A percentile compares a stretch with the other conserved stretches of the same genome.
These are phyloP conservation scores for Microplitis deprimator DNA, from an alignment of 2,888 invertebrate genomes.

Conservation along the genomic window DNA sequence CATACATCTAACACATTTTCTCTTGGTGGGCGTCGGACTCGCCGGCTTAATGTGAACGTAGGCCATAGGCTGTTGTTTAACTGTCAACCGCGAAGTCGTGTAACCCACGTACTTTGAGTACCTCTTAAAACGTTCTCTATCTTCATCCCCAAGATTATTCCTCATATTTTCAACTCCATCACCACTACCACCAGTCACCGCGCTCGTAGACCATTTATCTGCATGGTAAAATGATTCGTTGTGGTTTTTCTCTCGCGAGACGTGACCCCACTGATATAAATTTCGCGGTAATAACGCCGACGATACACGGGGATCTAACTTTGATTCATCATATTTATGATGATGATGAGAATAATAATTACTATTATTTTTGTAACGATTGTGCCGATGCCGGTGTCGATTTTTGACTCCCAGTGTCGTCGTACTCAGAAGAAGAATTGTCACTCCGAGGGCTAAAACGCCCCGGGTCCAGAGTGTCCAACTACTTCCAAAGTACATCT, in stretches of 20 bases:
- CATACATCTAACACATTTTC: slow-evolving; percentile 66
- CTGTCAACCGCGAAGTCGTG: slow-evolving; percentile 41
- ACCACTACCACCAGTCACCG: background rate
- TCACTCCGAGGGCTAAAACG: slow-evolving; percentile 61
- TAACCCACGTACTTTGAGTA: slow-evolving; percentile 48
- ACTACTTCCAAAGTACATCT: slow-evolving; percentile 62
- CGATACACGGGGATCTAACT: background rate
- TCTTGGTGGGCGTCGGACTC: slow-evolving; percentile 53
- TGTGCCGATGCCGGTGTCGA: slow-evolving; percentile 30
- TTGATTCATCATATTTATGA: slow-evolving; percentile 21
- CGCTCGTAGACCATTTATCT: slow-evolving; percentile 3
- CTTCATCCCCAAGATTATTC: slow-evolving; percentile 9
- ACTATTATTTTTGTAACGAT: slow-evolving; percentile 26
- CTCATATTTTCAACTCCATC: slow-evolving; percentile 10
- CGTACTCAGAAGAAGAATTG: slow-evolving; percentile 51
- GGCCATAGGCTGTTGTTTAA: slow-evolving; percentile 62
- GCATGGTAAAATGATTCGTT: slow-evolving; percentile 6
- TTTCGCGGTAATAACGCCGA: background rate
- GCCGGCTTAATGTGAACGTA: slow-evolving; percentile 65
- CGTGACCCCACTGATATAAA: background rate
- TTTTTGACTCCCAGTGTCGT: slow-evolving; percentile 20
- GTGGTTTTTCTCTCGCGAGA: slow-evolving; percentile 5
- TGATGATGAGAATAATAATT: slow-evolving; percentile 9
- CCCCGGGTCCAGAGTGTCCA: slow-evolving; percentile 59
- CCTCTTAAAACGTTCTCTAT: slow-evolving; percentile 42